A percentile compares a stretch with the other conserved stretches of the same genome.
Evolutionary conservation across 2,797 vertebrate species (phyloP).

Genomic region (Falco biarmicus): DNA sequence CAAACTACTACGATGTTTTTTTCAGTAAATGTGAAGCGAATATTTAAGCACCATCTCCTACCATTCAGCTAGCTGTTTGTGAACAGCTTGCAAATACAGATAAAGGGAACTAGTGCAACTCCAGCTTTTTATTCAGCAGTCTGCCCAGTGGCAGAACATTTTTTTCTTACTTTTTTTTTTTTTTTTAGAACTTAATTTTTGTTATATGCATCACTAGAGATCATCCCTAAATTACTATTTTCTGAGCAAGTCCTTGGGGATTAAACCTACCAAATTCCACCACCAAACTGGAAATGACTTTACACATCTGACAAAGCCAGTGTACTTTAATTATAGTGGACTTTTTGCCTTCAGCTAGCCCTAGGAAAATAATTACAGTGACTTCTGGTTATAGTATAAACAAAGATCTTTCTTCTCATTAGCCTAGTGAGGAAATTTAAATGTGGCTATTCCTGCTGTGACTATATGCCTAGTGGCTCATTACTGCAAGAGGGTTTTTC

Average conservation of each 20-base stretch:
- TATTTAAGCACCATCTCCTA: slow-evolving; percentile 25
- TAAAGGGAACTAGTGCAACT: slow-evolving; percentile 38
- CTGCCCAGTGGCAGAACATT: slow-evolving; percentile 20
- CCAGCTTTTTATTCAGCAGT: slow-evolving; percentile 44
- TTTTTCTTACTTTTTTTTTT: not conserved
- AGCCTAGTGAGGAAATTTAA: not conserved
- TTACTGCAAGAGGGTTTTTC: not conserved
- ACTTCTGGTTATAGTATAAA: not conserved
- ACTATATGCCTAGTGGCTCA: not conserved
- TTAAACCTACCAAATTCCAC: not conserved
- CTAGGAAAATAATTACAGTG: slow-evolving; percentile 6
- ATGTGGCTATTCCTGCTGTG: not conserved
- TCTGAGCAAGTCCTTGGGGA: not conserved
- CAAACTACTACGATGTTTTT: not conserved
- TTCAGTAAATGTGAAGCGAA: not conserved
- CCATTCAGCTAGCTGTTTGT: slow-evolving; percentile 14
- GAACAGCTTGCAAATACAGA: slow-evolving; percentile 69
- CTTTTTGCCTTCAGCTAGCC: not conserved
- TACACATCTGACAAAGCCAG: not conserved
- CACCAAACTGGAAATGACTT: not conserved
- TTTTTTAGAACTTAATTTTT: slow-evolving; percentile 39
- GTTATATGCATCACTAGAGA: not conserved
- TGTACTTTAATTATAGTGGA: not conserved
- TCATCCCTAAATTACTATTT: not conserved
- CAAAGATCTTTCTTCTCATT: not conserved